Conservation (phyloP, 2,888 invertebrate genomes). For the Polyommatus iphigenia region DNA sequence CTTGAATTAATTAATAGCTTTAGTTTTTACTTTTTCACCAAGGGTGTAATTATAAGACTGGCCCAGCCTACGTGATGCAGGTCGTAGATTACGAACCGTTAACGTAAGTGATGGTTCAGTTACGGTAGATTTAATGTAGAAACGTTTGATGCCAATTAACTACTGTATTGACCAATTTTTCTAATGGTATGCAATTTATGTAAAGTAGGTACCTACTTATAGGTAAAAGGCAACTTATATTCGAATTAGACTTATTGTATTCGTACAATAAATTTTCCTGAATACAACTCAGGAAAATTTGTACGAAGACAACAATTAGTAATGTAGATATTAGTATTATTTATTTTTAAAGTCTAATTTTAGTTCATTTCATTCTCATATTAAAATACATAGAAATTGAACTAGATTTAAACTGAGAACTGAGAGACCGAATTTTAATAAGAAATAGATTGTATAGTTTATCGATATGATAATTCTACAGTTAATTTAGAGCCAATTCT, state of each 20-base stretch:
- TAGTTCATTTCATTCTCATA: too few species aligned
- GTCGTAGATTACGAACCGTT: conserved; percentile 47
- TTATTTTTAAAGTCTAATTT: too few species aligned
- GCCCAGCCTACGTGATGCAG: conserved; percentile 40
- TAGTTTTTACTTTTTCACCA: neutral
- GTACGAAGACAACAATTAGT: too few species aligned
- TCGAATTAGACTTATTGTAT: neutral
- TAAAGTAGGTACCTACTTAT: neutral
- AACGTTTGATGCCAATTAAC: conserved; percentile 8
- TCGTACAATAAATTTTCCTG: too few species aligned
- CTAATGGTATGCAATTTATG: conserved; percentile 5
- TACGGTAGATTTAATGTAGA: conserved; percentile 21
- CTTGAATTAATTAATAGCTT: neutral
- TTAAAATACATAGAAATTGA: neutral
- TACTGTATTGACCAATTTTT: conserved; percentile 25
- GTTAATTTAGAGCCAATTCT: neutral
- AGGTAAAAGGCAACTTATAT: neutral
- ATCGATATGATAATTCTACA: neutral
- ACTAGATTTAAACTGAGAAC: neutral
- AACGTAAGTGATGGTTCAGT: conserved; percentile 36
- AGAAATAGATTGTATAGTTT: neutral
- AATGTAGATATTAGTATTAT: too few species aligned
- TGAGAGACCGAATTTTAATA: neutral
- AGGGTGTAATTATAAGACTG: conserved; percentile 28
- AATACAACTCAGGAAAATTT: too few species aligned